These are phyloP conservation scores for Sphaerodactylus townsendi DNA, from an alignment of 2,113 vertebrate genomes.

Conservation along the genomic window DNA sequence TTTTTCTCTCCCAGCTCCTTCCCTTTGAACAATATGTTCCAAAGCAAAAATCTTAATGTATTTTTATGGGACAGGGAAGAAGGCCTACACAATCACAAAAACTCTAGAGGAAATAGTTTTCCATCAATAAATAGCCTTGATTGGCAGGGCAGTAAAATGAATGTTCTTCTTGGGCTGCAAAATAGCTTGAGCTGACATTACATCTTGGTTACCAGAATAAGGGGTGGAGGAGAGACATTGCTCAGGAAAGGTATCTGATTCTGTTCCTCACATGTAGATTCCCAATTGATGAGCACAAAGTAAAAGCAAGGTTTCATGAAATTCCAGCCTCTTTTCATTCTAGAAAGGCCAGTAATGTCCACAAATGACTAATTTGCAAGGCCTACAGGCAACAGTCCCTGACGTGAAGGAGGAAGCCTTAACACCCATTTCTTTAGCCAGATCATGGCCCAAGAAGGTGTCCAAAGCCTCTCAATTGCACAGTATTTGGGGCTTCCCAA, in stretches of 20 bases:
- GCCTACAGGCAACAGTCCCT: background rate
- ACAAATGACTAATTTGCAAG: background rate
- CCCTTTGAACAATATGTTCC: no score
- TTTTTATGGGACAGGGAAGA: background rate
- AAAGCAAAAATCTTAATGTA: background rate
- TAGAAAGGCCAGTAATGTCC: background rate
- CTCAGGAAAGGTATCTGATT: no score
- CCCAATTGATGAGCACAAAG: background rate
- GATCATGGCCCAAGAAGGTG: background rate
- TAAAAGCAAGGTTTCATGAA: background rate
- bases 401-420: background rate
- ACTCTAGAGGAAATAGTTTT: background rate
- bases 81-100: background rate
- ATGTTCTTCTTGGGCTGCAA: no score
- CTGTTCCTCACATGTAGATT: no score
- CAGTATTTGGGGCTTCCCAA: no score
- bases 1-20: no score
- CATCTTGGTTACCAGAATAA: background rate
- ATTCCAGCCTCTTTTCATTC: background rate
- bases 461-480: background rate
- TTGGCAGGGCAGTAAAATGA: no score
- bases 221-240: no score
- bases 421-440: background rate
- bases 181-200: no score
- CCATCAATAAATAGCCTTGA: background rate